A percentile compares a stretch with the other conserved stretches of the same genome.
Evolutionary conservation across 2,888 invertebrate species (phyloP).

Genomic region (Caenorhabditis sinica): DNA sequence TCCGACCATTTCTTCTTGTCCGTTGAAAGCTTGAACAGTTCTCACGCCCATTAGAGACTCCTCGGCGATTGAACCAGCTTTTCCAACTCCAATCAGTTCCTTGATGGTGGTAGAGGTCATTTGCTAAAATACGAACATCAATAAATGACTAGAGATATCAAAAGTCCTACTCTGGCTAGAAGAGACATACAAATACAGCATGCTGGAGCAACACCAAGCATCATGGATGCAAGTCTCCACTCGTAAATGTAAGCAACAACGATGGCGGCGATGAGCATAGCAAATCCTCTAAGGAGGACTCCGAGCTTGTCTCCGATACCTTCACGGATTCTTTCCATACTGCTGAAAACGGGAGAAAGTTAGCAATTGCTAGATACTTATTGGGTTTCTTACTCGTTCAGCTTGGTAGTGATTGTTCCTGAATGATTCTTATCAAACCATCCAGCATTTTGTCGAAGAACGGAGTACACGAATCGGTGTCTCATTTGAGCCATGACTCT

Average conservation of each 20-base stretch:
- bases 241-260: slow-evolving; percentile 77
- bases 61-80: slow-evolving; percentile 80
- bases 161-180: slow-evolving; percentile 71
- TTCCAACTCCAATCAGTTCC: slow-evolving; percentile 75
- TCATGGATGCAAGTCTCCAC: slow-evolving; percentile 78
- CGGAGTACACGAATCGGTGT: slow-evolving; percentile 72
- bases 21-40: slow-evolving; percentile 80
- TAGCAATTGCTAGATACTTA: neutral
- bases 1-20: slow-evolving; percentile 77
- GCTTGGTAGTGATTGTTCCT: slow-evolving; percentile 76
- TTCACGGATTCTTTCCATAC: slow-evolving; percentile 72
- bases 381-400: slow-evolving; percentile 74
- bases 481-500: slow-evolving; percentile 76
- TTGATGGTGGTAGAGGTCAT: slow-evolving; percentile 76
- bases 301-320: slow-evolving; percentile 81
- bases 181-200: slow-evolving; percentile 78
- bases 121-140: slow-evolving; percentile 69
- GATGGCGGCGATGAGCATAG: slow-evolving; percentile 76
- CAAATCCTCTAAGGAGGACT: slow-evolving; percentile 77
- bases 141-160: neutral
- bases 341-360: slow-evolving; percentile 51
- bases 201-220: slow-evolving; percentile 77
- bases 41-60: slow-evolving; percentile 79
- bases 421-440: slow-evolving; percentile 80
- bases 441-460: slow-evolving; percentile 79